Conservation (phyloP, 1,140 invertebrate genomes). For the Calephelis nemesis region DNA sequence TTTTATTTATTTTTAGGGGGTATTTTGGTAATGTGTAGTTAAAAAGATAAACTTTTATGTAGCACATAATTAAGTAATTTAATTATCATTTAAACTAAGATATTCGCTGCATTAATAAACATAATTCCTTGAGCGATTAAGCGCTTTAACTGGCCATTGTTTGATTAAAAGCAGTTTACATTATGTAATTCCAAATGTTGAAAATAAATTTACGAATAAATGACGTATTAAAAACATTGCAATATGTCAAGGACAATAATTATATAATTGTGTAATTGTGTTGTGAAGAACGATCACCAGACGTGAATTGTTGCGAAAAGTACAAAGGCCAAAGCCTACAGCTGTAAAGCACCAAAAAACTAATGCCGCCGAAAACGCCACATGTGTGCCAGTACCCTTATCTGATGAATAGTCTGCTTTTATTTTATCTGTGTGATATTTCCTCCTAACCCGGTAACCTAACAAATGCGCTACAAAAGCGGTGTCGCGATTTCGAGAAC, state of each 20-base stretch:
- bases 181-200: constrained; percentile 1
- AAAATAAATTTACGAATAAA: constrained; percentile 13
- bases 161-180: not conserved
- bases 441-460: constrained; percentile 62
- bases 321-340: constrained; percentile 4
- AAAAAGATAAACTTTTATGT: too few species aligned
- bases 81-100: too few species aligned
- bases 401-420: constrained; percentile 38
- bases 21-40: too few species aligned
- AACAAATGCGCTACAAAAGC: constrained; percentile 22
- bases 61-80: too few species aligned
- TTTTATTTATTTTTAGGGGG: too few species aligned
- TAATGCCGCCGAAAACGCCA: constrained; percentile 24
- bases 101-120: not conserved
- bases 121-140: not conserved
- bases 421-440: constrained; percentile 49
- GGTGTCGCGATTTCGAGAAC: constrained; percentile 31
- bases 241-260: constrained; percentile 28
- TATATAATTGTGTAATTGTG: constrained; percentile 18
- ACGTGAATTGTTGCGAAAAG: constrained; percentile 13
- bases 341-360: constrained; percentile 13
- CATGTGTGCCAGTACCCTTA: constrained; percentile 42
- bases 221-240: constrained; percentile 21
- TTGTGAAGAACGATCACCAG: constrained; percentile 15
- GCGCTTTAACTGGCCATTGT: not conserved